Evolutionary conservation across 2,113 vertebrate genomes (phyloP).

Genomic region (Heterotis niloticus): DNA sequence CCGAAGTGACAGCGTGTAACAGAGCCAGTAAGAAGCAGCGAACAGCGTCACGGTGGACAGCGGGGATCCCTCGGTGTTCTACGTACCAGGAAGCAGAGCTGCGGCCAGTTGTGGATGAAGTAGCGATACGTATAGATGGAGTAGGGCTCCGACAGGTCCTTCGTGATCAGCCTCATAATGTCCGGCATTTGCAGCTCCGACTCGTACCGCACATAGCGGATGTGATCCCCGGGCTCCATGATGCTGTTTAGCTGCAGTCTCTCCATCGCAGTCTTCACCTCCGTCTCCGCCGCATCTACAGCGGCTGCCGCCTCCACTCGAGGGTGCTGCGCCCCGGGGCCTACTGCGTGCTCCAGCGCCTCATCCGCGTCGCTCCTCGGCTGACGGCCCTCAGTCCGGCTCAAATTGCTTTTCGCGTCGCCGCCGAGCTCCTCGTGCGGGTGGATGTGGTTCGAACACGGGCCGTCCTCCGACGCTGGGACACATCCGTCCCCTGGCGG

Average conservation of each 20-base stretch:
- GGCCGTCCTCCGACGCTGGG: slow-evolving; percentile 54
- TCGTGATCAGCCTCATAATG: slow-evolving; percentile 99
- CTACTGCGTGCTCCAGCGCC: slow-evolving; percentile 32
- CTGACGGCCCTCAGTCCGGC: slow-evolving; percentile 47
- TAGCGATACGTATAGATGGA: slow-evolving; percentile 99
- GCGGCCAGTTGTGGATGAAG: slow-evolving; percentile 99
- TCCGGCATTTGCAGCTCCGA: slow-evolving; percentile 99
- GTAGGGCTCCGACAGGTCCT: slow-evolving; percentile 99
- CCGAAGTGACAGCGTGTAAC: too few relatives aligned
- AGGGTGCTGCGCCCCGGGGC: slow-evolving; percentile 52
- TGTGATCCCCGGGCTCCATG: slow-evolving; percentile 58
- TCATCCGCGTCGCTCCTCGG: slow-evolving; percentile 28
- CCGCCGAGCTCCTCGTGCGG: slow-evolving; percentile 55
- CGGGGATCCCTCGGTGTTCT: neutral
- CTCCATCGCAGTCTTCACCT: slow-evolving; percentile 67
- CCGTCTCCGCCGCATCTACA: slow-evolving; percentile 62
- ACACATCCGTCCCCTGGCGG: slow-evolving; percentile 53
- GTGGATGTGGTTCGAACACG: slow-evolving; percentile 60
- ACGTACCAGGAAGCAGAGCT: slow-evolving; percentile 99
- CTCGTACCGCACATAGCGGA: slow-evolving; percentile 94
- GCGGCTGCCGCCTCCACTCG: slow-evolving; percentile 54
- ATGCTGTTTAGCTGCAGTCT: slow-evolving; percentile 55
- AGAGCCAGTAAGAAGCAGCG: too few relatives aligned
- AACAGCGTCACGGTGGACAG: too few relatives aligned
- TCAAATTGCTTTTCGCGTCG: slow-evolving; percentile 52